These are phyloP conservation scores for Zenarchopterus dispar DNA, from an alignment of 2,797 vertebrate genomes.

Conservation along the genomic window DNA sequence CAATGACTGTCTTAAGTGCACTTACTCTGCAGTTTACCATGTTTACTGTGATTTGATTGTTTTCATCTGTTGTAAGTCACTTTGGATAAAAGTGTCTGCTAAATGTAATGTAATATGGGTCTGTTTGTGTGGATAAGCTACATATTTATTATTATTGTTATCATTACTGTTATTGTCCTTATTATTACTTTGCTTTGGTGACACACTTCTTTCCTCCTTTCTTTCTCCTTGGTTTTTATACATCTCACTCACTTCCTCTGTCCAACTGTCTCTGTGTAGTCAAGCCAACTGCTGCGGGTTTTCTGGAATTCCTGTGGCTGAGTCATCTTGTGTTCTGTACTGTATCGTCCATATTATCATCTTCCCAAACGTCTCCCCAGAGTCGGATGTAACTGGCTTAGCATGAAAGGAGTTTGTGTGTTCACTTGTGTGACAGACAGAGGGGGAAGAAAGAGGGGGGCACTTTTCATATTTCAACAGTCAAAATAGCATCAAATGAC, in stretches of 20 bases:
- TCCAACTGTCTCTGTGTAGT: conserved; percentile 39
- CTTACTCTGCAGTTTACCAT: no score
- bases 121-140: no score
- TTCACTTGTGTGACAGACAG: conserved; percentile 3
- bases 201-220: conserved; percentile 43
- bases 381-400: conserved; percentile 67
- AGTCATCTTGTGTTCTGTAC: conserved; percentile 68
- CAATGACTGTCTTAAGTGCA: no score
- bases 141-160: no score
- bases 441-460: not conserved
- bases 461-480: conserved; percentile 57
- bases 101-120: no score
- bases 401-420: conserved; percentile 65
- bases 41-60: no score
- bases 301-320: conserved; percentile 73
- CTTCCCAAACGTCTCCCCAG: conserved; percentile 73
- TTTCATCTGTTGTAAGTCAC: no score
- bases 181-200: conserved; percentile 1
- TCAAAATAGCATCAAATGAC: conserved; percentile 68
- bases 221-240: conserved; percentile 31
- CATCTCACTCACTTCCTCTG: conserved; percentile 9
- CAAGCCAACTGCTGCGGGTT: conserved; percentile 58
- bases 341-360: conserved; percentile 68
- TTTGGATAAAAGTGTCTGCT: no score
- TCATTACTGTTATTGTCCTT: no score